These are phyloP conservation scores for Sarcophilus harrisii DNA, from an alignment of 2,797 vertebrate genomes.

Conservation along the genomic window DNA sequence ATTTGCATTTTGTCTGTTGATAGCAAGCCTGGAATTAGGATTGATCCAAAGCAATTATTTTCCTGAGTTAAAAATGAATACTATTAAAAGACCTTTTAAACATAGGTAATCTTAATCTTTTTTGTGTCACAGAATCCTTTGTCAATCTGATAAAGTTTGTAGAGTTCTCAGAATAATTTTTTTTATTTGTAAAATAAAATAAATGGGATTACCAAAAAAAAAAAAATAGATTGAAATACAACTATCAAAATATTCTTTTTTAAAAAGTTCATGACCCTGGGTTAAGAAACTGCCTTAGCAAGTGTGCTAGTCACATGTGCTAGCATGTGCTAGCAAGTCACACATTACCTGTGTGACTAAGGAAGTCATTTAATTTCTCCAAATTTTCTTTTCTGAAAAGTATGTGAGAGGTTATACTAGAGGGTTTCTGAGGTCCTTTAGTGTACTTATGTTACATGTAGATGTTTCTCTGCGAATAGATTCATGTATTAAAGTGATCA, in stretches of 20 bases:
- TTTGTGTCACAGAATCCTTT: not conserved
- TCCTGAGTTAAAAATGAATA: not conserved
- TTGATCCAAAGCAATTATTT: not conserved
- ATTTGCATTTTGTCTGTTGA: not conserved
- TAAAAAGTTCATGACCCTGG: not conserved
- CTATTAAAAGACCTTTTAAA: not conserved
- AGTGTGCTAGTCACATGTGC: no score
- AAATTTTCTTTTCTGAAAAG: not conserved
- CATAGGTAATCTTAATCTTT: not conserved
- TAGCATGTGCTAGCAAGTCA: no score
- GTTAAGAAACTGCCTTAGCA: not conserved
- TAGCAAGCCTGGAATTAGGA: not conserved
- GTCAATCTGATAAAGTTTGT: not conserved
- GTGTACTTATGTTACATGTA: not conserved
- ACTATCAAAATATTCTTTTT: not conserved
- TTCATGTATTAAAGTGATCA: not conserved
- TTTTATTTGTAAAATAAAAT: not conserved
- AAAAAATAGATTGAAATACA: not conserved
- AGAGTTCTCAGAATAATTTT: not conserved
- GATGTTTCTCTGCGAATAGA: not conserved
- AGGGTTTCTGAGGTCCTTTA: not conserved
- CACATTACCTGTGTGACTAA: not conserved
- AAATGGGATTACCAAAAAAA: not conserved
- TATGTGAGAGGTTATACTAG: not conserved
- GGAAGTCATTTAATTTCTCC: not conserved